Evolutionary conservation across 2,888 invertebrate genomes (phyloP), one percentile per base, ranked within the genome.

Genomic region (Mimachlamys varia): DNA sequence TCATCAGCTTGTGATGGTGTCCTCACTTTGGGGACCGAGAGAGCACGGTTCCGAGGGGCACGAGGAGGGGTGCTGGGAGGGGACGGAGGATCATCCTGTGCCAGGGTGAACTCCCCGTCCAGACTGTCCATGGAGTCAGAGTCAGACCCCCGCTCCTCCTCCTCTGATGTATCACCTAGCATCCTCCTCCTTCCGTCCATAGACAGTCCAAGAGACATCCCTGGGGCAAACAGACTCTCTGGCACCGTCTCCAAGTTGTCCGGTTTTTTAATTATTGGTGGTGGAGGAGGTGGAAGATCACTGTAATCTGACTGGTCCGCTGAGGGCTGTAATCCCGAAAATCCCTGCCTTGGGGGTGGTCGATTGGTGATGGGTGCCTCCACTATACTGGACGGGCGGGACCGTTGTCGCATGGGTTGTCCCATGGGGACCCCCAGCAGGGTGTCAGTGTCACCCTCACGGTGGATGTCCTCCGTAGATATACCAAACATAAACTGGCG

Each of bases 401-500:
- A 91, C 53, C 92, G 93, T 17, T 91, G 92, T 27, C 91, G 92
- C 33, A 93, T 91, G 13, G 93, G 92, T 22, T 90, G 90, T 13
- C 94, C 91, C 27, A 95, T 87, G 0, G 94, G 94, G 88, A 94
- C 94, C 2, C 94, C 89, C 37, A 95, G 94, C 49, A 91, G 92
- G 3, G 92, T 87, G 44, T 94, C 93, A 38, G 92, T 92, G 76
- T 95, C 94, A 13, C 93, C 94, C 88, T 90, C 90, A 33, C 92
- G 92, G 33, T 95, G 94, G 27, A 94, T 94, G 22, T 94, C 93
- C 58, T 94, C 94, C 37, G 91, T 92, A 22, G 93, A 92, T 22
- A 93, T 92, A 12, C 95, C 95, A 90, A 95, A 95, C 90, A 95
- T 94, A 90, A 95, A 94, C 19, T 95, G 94, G 62, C 95, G 92